Conservation (phyloP, 2,113 vertebrate species). For the Tapirus terrestris region DNA sequence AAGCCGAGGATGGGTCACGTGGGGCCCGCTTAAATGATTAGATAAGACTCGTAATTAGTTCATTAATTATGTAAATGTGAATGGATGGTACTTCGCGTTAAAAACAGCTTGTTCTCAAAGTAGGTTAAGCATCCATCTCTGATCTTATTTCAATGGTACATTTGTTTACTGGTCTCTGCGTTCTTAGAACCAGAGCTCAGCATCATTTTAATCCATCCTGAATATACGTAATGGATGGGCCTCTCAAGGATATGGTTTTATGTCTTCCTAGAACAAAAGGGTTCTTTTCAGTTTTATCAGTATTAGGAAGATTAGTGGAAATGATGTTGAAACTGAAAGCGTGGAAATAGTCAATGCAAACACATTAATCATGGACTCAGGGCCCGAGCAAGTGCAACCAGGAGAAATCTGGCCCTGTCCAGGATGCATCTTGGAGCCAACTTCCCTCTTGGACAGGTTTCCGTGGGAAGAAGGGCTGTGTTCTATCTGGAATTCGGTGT, state of each 20-base stretch:
- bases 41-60: slow-evolving; percentile 73
- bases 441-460: background rate
- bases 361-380: rapidly evolving
- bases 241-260: background rate
- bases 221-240: background rate
- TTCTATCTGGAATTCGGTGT: background rate
- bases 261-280: background rate
- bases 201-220: slow-evolving; percentile 23
- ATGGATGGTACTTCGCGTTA: slow-evolving; percentile 49
- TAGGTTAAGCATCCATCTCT: slow-evolving; percentile 1
- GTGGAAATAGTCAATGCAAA: background rate
- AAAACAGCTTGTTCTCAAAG: slow-evolving; percentile 57
- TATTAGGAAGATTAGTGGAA: background rate
- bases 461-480: too few relatives aligned
- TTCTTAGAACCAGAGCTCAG: background rate
- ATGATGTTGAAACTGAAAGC: background rate
- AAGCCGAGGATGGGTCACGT: slow-evolving; percentile 30
- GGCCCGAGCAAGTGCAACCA: background rate
- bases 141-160: slow-evolving; percentile 28
- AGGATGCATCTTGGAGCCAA: rapidly evolving
- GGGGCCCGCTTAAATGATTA: slow-evolving; percentile 60
- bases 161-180: slow-evolving; percentile 43
- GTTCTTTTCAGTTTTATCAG: background rate
- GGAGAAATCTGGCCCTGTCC: too few relatives aligned
- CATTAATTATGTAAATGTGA: slow-evolving; percentile 77